Base-by-base conservation (phyloP, 2,113 vertebrate species). In the Cairina moschata region DNA sequence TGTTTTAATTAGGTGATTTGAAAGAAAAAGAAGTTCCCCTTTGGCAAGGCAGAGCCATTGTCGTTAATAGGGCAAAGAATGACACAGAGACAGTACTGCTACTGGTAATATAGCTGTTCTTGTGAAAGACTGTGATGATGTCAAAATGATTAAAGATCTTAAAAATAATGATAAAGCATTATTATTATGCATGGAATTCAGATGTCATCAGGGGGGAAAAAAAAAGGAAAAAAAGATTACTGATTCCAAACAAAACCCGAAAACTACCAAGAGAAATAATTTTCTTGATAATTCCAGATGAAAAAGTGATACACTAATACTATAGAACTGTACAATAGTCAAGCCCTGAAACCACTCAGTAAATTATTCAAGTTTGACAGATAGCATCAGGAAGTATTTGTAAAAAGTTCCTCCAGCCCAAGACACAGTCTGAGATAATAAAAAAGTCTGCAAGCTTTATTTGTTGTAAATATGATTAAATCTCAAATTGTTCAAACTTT, bases 281-380 rank as follows among this genome's bases (percentile, higher is more conserved):
- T 84, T 86, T 56, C 42, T 52, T 82, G 32, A 38, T 72, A 86
- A 93, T 84, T 84, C 38, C 83, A 84, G 42, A 65, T 67, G 48
- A 88, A 85, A 93, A 52, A 82, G 29, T 79, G 48, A 86, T 81
- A 78, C 34, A 94, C 72, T 91, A 93, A 82, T 55, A 87, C 23
- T 91, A 81, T 86, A 87, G 62, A 93, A 67, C 1, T 62, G 55
- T 38, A 67, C 52, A 46, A 54, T 38, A 83, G 74, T 69, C 58
- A 40, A 79, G 44, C 34, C 72, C 74, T 86, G 60, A 96, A 91
- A 84, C 44, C 44, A 84, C 40, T 58, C 66, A 68, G 81, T 89
- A 93, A 93, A 91, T 93, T 21, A 86, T 83, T 91, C 90, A 93
- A 86, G 17, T 91, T 62, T 89, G 77, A 69, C 84, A 89, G 62